Evolutionary conservation across 2,888 invertebrate species (phyloP), one percentile per base, ranked within the genome.

Genomic region (Limenitis camilla): DNA sequence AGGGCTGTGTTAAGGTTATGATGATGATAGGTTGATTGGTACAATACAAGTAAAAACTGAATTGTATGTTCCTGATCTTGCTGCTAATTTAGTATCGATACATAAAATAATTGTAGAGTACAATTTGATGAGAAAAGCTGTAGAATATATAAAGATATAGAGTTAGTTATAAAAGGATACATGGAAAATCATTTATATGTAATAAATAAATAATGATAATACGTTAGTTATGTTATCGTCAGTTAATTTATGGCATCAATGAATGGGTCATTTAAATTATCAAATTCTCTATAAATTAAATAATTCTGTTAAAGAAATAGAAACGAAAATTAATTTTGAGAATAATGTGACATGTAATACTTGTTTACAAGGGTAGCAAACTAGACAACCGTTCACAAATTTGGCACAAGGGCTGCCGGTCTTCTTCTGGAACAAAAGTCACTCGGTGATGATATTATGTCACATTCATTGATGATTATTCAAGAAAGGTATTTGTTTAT

Each of bases 1-100:
- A 59, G 19, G 49, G 49, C 19, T 33, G 43, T 39, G 57, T 55
- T 10, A 38, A 50, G 11, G 58, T 5, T 38, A 6, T 8, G 32
- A 49, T 40, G 36, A 38, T 6, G 38, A 55, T 4, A 56, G 52
- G 19, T 35, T 6, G 8, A 10, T 42, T 31, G 42, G 31, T 27
- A 41, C 28, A 5, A 58, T 65, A 11, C 57, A 65, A 36, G 46
- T 69, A 8, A 61, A 49, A 31, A 52, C 66, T 60, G 63, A 66
- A 29, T 47, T 66, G 5, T 62, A 50, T 61, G 60, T 66, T 19
- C 65, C 65, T 40, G 58, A 44, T 5, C 32, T 65, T 27, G 61
- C 65, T 19, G 55, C 55, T 1, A 63, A 64, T 33, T 41, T 65
- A 6, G 45, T 67, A 0, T 67, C 64, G 41, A 62, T 65, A 0